Conservation (phyloP, 2,797 vertebrate species). For the Huso huso region DNA sequence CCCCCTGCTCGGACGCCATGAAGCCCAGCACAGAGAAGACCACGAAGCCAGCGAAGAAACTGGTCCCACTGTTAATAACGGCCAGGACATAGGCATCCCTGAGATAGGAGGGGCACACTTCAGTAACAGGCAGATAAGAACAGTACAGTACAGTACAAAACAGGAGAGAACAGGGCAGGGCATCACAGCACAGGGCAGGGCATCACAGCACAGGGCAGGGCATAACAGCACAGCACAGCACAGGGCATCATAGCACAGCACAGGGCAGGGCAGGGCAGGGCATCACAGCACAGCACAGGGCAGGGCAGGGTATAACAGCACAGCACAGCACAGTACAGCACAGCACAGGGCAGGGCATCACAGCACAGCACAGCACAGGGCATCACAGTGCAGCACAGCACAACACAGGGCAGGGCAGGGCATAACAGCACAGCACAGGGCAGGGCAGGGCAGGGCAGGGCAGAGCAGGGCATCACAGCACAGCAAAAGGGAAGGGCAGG, state of each 20-base stretch:
- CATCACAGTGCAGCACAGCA: too few species aligned
- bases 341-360: background rate
- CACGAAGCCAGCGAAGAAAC: slow-evolving; percentile 30
- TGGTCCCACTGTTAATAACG: slow-evolving; percentile 27
- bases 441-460: background rate
- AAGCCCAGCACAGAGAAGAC: slow-evolving; percentile 12
- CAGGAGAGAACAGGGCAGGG: too few species aligned
- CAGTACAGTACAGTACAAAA: too few species aligned
- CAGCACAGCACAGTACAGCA: background rate
- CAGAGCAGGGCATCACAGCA: background rate
- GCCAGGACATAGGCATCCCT: slow-evolving; percentile 29
- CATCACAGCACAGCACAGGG: background rate
- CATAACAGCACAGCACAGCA: too few species aligned
- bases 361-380: background rate
- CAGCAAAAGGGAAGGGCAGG: background rate
- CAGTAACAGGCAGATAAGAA: too few species aligned
- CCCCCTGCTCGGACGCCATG: slow-evolving; percentile 29
- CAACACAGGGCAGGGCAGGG: background rate
- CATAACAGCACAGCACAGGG: background rate
- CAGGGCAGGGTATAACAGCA: background rate
- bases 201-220: too few species aligned
- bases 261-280: background rate
- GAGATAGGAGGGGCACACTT: too few species aligned
- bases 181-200: background rate
- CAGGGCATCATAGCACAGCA: background rate